Evolutionary conservation across 1,140 invertebrate genomes (phyloP).

Genomic region (Hypothenemus hampei): DNA sequence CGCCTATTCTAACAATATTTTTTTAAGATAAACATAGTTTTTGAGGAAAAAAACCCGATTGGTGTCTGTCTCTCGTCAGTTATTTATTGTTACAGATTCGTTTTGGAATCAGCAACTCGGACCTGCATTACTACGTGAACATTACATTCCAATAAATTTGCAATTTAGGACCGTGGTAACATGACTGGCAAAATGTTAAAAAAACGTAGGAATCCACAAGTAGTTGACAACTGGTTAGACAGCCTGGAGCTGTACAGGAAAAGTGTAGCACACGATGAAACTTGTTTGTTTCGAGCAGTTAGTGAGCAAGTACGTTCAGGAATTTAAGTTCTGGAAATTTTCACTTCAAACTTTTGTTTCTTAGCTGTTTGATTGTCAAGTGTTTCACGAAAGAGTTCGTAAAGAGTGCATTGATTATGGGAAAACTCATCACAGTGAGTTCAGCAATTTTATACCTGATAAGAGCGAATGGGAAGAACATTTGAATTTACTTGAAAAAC

Average conservation of each 20-base stretch:
- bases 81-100: too few relatives aligned
- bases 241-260: slow-evolving; percentile 74
- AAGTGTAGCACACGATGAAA: slow-evolving; percentile 75
- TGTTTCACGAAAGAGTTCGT: slow-evolving; percentile 66
- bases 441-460: slow-evolving; percentile 47
- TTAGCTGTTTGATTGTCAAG: slow-evolving; percentile 68
- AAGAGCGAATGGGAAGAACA: slow-evolving; percentile 48
- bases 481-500: slow-evolving; percentile 37
- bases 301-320: slow-evolving; percentile 66
- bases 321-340: background rate
- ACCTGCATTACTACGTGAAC: too few relatives aligned
- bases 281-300: slow-evolving; percentile 77
- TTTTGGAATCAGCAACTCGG: too few relatives aligned
- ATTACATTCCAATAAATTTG: too few relatives aligned
- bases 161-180: too few relatives aligned
- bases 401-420: slow-evolving; percentile 68
- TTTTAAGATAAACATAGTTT: too few relatives aligned
- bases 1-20: too few relatives aligned
- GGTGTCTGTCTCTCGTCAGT: too few relatives aligned
- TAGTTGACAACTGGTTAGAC: slow-evolving; percentile 72
- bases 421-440: slow-evolving; percentile 53
- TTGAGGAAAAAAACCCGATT: too few relatives aligned
- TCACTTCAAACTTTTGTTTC: slow-evolving; percentile 22
- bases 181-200: slow-evolving; percentile 23
- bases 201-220: slow-evolving; percentile 44